These are phyloP conservation scores for Thalassaphorura encarpata DNA, from an alignment of 1,140 invertebrate species.

Conservation along the genomic window DNA sequence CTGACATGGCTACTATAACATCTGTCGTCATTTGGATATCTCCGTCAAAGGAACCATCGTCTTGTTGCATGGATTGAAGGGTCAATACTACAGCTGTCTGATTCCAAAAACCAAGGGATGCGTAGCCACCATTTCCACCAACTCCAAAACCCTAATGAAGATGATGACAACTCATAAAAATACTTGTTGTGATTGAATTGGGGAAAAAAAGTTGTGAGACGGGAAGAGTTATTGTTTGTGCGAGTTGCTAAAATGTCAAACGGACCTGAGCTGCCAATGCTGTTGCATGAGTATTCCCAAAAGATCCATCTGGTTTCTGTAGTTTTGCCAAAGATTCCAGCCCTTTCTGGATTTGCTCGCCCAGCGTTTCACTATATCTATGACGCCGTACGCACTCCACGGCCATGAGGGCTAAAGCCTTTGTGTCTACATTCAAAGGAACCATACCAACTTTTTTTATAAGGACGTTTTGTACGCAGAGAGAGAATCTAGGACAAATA, in stretches of 20 bases:
- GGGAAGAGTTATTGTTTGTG: no score
- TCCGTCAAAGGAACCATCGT: constrained; percentile 65
- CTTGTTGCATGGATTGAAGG: constrained; percentile 57
- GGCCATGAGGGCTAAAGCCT: constrained; percentile 70
- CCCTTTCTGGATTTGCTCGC: constrained; percentile 62
- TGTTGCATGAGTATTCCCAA: constrained; percentile 68
- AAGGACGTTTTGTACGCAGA: no score
- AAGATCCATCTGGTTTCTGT: constrained; percentile 66
- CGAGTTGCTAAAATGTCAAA: no score
- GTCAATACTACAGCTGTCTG: constrained; percentile 59
- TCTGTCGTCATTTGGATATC: constrained; percentile 58
- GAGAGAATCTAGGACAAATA: no score
- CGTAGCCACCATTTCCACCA: constrained; percentile 47
- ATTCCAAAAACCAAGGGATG: constrained; percentile 65
- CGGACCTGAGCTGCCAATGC: constrained; percentile 65
- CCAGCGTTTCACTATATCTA: constrained; percentile 63
- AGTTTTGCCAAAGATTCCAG: constrained; percentile 60
- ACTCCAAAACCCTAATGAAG: constrained; percentile 52
- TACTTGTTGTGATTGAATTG: no score
- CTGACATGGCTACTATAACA: constrained; percentile 58
- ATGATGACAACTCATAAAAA: not conserved
- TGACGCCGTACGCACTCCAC: constrained; percentile 73
- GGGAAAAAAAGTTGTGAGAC: no score
- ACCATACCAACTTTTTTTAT: not conserved
- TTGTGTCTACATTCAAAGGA: constrained; percentile 51